phyloP scores from a whole-genome alignment of 2,888 invertebrate genomes.

The Drosophila algonquin region DNA sequence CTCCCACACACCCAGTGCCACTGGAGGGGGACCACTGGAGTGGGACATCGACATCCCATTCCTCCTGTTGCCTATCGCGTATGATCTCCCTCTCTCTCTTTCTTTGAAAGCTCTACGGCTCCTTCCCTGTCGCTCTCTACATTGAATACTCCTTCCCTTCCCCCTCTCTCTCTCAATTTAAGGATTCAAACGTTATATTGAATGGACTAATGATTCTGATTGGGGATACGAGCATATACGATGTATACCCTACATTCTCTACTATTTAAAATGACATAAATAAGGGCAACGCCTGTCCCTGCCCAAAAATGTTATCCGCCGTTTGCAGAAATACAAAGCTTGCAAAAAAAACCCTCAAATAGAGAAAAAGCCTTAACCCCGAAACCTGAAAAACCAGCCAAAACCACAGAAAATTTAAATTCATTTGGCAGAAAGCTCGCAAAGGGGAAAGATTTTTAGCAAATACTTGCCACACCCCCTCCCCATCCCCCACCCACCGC shows the following conservation, averaged over 20 bases:
- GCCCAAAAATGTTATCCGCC: background rate
- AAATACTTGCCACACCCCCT: slow-evolving; percentile 33
- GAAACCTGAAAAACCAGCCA: background rate
- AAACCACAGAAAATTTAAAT: slow-evolving; percentile 37
- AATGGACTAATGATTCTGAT: too few relatives aligned
- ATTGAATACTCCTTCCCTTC: too few relatives aligned
- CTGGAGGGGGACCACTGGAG: too few relatives aligned
- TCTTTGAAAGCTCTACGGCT: too few relatives aligned
- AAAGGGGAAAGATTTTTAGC: slow-evolving; percentile 13
- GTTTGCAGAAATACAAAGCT: background rate
- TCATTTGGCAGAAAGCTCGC: slow-evolving; percentile 23
- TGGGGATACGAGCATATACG: background rate
- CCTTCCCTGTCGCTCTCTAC: too few relatives aligned
- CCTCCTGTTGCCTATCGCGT: too few relatives aligned
- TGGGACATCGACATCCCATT: too few relatives aligned
- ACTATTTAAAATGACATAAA: background rate
- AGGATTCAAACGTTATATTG: background rate
- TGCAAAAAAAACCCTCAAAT: slow-evolving; percentile 5
- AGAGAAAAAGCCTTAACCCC: background rate
- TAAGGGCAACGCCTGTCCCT: background rate
- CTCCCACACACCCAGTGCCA: too few relatives aligned
- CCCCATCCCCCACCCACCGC: background rate
- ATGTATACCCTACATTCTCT: background rate
- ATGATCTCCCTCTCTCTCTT: too few relatives aligned
- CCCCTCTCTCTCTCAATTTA: too few relatives aligned